Evolutionary conservation across 2,888 invertebrate species (phyloP).

Genomic region (Spilosoma lubricipeda): DNA sequence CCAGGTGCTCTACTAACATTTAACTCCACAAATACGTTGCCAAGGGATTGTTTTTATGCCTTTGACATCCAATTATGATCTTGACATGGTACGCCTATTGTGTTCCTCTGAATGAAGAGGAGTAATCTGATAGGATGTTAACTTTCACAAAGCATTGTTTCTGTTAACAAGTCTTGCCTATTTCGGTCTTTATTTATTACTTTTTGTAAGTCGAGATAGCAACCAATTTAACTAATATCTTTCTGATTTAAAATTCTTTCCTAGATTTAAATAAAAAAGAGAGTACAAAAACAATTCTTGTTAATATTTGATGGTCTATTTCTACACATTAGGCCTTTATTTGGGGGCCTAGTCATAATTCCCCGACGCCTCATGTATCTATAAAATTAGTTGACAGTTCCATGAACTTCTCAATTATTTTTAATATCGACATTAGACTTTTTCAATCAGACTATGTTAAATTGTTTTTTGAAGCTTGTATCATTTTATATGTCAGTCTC

Average conservation of each 20-base stretch:
- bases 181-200: constrained; percentile 16
- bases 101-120: constrained; percentile 50
- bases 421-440: too few relatives aligned
- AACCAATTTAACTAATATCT: background rate
- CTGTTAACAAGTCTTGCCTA: constrained; percentile 43
- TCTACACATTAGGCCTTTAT: too few relatives aligned
- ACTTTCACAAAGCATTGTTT: constrained; percentile 58
- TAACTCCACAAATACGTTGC: constrained; percentile 15
- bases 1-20: background rate
- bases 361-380: too few relatives aligned
- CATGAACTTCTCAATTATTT: too few relatives aligned
- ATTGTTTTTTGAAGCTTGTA: too few relatives aligned
- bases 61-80: constrained; percentile 62
- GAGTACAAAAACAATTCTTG: too few relatives aligned
- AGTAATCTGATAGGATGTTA: constrained; percentile 60
- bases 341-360: too few relatives aligned
- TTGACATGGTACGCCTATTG: constrained; percentile 53
- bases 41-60: constrained; percentile 43
- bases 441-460: too few relatives aligned
- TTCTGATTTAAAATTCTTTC: background rate
- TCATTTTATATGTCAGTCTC: too few relatives aligned
- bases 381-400: too few relatives aligned
- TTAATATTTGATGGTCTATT: too few relatives aligned
- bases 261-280: background rate
- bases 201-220: background rate